Evolutionary conservation across 2,888 invertebrate species (phyloP), one percentile per base, ranked within the genome.

Genomic region (Trachelus stipa): DNA sequence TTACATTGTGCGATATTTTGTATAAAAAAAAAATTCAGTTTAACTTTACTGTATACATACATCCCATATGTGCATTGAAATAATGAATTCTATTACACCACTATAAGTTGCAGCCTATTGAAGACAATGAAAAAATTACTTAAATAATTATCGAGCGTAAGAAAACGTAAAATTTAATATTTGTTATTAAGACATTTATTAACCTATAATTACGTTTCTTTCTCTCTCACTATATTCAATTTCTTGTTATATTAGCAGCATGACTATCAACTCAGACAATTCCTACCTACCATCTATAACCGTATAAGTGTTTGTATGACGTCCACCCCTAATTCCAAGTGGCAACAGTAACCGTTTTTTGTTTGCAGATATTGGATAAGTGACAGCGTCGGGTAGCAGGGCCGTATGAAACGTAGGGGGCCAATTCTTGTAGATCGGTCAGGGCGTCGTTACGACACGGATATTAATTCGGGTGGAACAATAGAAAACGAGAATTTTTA

Each of bases 291-390:
- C 40, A 56, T 3, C 9, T 9, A 9, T 56, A 56, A 56, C 2
- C 56, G 9, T 6, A 23, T 23, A 56, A 56, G 9, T 9, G 56
- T 9, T 9, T 9, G 56, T 23, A 56, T 23, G 9, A 56, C 9
- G 56, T 23, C 15, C 56, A 56, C 56, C 56, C 56, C 23, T 56
- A 56, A 56, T 56, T 56, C 23, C 23, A 56, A 23, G 56, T 56
- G 56, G 56, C 85, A 85, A 87, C 84, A 86, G 87, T 85, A 87
- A 85, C 86, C 87, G 88, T 90, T 90, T 90, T 90, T 90, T 90
- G 89, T 90, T 90, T 89, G 87, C 89, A 90, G 89, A 90, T 90
- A 90, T 90, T 90, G 90, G 90, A 90, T 90, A 90, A 89, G 89
- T 90, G 90, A 90, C 90, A 90, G 90, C 88, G 87, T 79, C 79